Base-by-base conservation (phyloP, 1,140 invertebrate genomes). In the Brachionus koreanus region DNA sequence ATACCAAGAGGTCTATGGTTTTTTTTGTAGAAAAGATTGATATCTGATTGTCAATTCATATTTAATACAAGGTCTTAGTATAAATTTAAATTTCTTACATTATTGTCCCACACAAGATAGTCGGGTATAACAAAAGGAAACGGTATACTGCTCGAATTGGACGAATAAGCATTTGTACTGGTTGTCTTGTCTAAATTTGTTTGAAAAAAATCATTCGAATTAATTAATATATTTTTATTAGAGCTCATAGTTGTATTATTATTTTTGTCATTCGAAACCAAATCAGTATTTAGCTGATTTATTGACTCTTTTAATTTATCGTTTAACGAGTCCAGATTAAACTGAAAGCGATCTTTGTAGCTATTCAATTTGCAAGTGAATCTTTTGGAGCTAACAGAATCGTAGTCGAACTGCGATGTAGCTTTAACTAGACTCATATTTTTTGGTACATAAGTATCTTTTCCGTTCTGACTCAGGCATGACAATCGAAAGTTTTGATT, bases 401-500 rank as follows among this genome's bases (percentile, higher is more conserved):
- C 65, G 16, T 35, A 39, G 16, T 69, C 65, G 12, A 39, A 19
- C 16, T 69, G 65, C 13, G 23, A 23, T 23, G 16, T 43, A 12
- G 19, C 33, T 46, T 46, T 46, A 16, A 74, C 42, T 10, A 74
- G 10, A 13, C 69, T 69, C 65, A 74, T 74, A 46, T 46, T 74
- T n/a, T 74, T 74, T 19, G 69, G 69, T 25, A 46, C 25, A 46
- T 74, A 74, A n/a, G 39, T 74, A 12, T 74, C 69, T 49, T 46
- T 43, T 0, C 69, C 42, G n/a, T 74, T 74, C 16, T 79, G 76
- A n/a, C 57, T 79, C 9, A 79, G 33, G 13, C 46, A 61, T 79
- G 76, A 79, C 3, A 79, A n/a, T 3, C 76, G 76, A 61, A 79
- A 61, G 23, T 65, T 79, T 43, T 79, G 76, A 65, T 65, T 79